Base-by-base conservation (phyloP, 2,113 vertebrate species). In the Myiopsitta monachus region DNA sequence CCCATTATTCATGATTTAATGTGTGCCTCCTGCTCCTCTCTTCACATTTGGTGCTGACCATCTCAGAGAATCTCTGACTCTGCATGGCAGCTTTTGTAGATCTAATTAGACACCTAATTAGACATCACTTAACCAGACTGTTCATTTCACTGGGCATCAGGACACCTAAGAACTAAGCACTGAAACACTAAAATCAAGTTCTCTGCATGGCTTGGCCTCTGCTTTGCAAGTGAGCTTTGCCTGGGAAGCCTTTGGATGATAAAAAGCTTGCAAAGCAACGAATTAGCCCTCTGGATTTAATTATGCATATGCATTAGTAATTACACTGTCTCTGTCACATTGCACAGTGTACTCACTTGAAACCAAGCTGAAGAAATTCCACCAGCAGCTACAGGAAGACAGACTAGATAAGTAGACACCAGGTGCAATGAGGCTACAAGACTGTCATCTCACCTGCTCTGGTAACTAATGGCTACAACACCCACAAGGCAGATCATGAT, bases 261-360 rank as follows among this genome's bases (percentile, higher is more conserved):
- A 84, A 90, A 86, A 91, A 92, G 24, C 74, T 81, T 95, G 44
- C 62, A 82, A 95, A 84, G 36, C 39, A 92, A 66, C 44, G 78
- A 84, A 92, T 75, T 43, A 92, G 33, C 55, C 36, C 47, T 88
- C 66, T 68, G 49, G 57, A 94, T 91, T 92, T 92, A 94, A 96
- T 94, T 92, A 87, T 51, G 66, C 39, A n/a, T 31, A 47, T 73
- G 26, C 52, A 91, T 80, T 68, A 73, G 57, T n/a, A 91, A 85
- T 55, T 74, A 72, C 63, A 70, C 64, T 44, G n/a, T 54, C 64
- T 94, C 36, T 39, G 51, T 43, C 57, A 82, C 47, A 31, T 55
- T 59, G 41, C 49, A 88, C 10, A 26, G 19, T 14, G 36, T 52
- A 79, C 22, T 81, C 74, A 59, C 59, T 75, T 79, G 81, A 87